Evolutionary conservation across 2,113 vertebrate genomes (phyloP), one percentile per base, ranked within the genome.

Genomic region (Lophochroa leadbeateri): DNA sequence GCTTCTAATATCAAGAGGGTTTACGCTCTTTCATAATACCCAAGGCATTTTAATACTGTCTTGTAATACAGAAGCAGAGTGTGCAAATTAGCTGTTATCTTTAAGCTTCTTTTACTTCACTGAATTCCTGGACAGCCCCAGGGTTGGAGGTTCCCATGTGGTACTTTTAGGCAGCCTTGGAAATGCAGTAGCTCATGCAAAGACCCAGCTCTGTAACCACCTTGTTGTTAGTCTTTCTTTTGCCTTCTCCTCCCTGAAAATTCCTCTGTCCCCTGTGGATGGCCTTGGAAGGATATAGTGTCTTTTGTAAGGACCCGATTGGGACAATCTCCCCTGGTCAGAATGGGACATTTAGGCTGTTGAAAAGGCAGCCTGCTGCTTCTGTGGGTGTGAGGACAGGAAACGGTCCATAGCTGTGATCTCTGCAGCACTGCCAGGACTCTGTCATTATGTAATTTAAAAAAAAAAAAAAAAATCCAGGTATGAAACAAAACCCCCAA

Each of bases 111-210:
- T 39, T 67, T 76, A 61, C 13, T 49, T 80, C 13, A 18, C 29
- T 55, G 44, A 17, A 44, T n/a, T 47, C 27, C 44, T 69, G 64
- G 69, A 27, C 35, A 69, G 41, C 68, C 11, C 23, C 27, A 23
- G 31, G 9, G 15, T 4, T 88, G 49, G 53, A 81, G 25, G 2
- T 33, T 71, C 63, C 37, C 25, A 17, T 0, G 1, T 41, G 29
- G 33, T 63, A 11, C 23, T 67, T 68, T 72, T 2, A 39, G 28
- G 29, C 9, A 47, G 49, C 47, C n/a, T 63, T 43, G 64, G 31
- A n/a, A 81, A 67, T 1, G 6, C 4, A 1, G 8, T 13, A 24
- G 28, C n/a, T 58, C 1, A 0, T 77, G 69, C 13, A 37, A 72
- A 72, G n/a, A n/a, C 27, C 33, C 57, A 28, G 4, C 23, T 88